phyloP scores from a whole-genome alignment of 1,140 invertebrate genomes.

The Papilio machaon region DNA sequence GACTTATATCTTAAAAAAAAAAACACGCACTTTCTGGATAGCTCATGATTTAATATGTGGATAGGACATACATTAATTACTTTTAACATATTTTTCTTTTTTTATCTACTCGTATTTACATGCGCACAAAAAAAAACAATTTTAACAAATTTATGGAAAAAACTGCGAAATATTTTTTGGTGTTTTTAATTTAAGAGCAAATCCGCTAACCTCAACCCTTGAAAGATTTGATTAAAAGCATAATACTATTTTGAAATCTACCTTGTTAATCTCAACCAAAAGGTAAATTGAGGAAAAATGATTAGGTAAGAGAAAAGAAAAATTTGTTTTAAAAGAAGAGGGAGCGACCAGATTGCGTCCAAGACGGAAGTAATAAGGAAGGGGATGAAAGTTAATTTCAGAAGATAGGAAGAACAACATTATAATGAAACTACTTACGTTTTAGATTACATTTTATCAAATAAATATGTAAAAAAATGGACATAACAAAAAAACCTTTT shows the following conservation, averaged over 20 bases:
- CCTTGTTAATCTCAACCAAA: constrained; percentile 24
- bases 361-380: constrained; percentile 23
- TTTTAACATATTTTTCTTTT: neutral
- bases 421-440: neutral
- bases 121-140: neutral
- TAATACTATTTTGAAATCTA: constrained; percentile 21
- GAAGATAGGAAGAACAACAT: constrained; percentile 1
- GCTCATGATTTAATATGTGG: too few species aligned
- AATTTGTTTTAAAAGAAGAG: constrained; percentile 30
- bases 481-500: neutral
- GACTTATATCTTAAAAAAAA: too few species aligned
- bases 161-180: neutral
- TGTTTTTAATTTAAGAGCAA: constrained; percentile 6
- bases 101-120: neutral
- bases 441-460: neutral
- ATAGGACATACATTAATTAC: too few species aligned
- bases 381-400: constrained; percentile 20
- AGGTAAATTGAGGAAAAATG: constrained; percentile 26
- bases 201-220: neutral
- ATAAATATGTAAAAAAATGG: neutral
- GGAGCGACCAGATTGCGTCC: constrained; percentile 16
- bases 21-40: too few species aligned
- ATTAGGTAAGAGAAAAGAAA: constrained; percentile 23
- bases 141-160: neutral
- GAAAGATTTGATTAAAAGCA: constrained; percentile 18